phyloP scores from a whole-genome alignment of 2,113 vertebrate species.

The Thunnus thynnus region DNA sequence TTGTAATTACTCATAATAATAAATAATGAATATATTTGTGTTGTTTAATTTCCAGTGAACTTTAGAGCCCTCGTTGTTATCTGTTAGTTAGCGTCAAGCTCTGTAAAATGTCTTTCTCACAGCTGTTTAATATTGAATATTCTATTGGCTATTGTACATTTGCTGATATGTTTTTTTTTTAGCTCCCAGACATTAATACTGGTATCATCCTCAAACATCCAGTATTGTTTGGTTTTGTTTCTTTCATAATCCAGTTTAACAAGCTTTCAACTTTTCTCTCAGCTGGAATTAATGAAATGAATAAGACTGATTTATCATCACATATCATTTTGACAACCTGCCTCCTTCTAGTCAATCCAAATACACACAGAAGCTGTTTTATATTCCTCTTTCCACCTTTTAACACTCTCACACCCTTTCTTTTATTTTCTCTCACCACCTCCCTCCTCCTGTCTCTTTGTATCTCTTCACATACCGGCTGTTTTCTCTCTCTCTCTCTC shows the following conservation, averaged over 20 bases:
- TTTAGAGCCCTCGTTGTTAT: too few relatives aligned
- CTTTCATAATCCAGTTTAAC: not conserved
- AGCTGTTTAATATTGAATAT: too few relatives aligned
- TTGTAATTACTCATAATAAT: too few relatives aligned
- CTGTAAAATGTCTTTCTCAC: too few relatives aligned
- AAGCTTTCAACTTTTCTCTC: not conserved
- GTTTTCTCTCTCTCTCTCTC: not conserved
- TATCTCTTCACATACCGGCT: constrained; percentile 6
- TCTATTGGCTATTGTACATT: too few relatives aligned
- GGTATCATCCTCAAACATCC: not conserved
- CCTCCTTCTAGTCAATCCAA: not conserved
- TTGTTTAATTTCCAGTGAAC: too few relatives aligned
- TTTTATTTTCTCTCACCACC: constrained; percentile 8
- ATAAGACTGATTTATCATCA: not conserved
- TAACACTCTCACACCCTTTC: constrained; percentile 7
- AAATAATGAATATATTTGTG: too few relatives aligned
- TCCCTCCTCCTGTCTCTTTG: constrained; percentile 31
- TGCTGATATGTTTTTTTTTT: too few relatives aligned
- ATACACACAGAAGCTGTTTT: not conserved
- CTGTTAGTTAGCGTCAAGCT: too few relatives aligned
- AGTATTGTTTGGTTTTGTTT: not conserved
- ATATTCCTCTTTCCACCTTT: constrained; percentile 6
- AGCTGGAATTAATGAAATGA: not conserved
- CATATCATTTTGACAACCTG: not conserved
- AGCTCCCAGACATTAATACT: too few relatives aligned